Conservation (phyloP, 2,888 invertebrate species). For the Spisula solida region DNA sequence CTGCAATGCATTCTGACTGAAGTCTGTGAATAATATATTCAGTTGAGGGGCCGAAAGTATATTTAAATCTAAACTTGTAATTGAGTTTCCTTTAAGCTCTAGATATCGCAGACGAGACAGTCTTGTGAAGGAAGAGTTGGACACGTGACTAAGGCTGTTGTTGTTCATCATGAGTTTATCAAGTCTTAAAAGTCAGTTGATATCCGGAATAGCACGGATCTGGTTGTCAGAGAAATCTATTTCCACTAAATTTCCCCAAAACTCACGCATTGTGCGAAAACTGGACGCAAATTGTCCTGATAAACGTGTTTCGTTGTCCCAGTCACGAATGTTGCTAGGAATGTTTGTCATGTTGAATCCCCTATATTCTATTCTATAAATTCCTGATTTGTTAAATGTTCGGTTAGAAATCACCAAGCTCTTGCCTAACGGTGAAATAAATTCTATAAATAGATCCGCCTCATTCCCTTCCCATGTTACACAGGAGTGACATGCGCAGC, state of each 20-base stretch:
- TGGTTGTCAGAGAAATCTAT: conserved; percentile 37
- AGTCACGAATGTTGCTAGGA: conserved; percentile 54
- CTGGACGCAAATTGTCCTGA: too few species aligned
- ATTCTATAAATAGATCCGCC: too few species aligned
- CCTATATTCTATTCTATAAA: conserved; percentile 36
- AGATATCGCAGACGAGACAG: conserved; percentile 32
- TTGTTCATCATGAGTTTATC: conserved; percentile 12
- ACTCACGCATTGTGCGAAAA: conserved; percentile 5
- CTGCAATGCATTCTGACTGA: conserved; percentile 24
- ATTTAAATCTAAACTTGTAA: conserved; percentile 31
- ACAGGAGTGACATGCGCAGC: too few species aligned
- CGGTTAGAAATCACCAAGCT: too few species aligned
- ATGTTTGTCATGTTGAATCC: conserved; percentile 40
- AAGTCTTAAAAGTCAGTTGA: too few species aligned
- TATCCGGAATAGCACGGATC: too few species aligned
- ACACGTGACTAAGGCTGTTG: conserved; percentile 33
- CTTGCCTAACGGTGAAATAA: too few species aligned
- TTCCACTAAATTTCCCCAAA: conserved; percentile 28
- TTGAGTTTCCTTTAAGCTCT: too few species aligned
- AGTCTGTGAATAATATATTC: conserved; percentile 1
- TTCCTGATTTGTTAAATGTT: not conserved
- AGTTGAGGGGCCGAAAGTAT: not conserved
- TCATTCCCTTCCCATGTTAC: too few species aligned
- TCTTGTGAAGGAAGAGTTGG: conserved; percentile 16
- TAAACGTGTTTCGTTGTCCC: conserved; percentile 32